phyloP scores from a whole-genome alignment of 2,797 vertebrate genomes.

The Zalophus californianus region DNA sequence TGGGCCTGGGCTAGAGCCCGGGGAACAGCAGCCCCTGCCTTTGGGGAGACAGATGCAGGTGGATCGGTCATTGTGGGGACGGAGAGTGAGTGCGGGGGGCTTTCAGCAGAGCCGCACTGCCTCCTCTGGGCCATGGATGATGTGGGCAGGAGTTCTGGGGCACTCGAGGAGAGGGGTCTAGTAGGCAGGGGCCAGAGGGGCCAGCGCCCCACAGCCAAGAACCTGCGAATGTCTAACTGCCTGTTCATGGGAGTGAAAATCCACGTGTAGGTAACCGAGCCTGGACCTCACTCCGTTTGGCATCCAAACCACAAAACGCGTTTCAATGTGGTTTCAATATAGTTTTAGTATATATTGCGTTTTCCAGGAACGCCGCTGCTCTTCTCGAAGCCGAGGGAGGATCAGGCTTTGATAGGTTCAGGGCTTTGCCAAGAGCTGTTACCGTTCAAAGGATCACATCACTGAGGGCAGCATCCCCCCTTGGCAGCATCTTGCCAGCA shows the following conservation, averaged over 20 bases:
- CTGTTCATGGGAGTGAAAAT: neutral
- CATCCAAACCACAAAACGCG: neutral
- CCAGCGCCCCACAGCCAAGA: neutral
- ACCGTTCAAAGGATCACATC: neutral
- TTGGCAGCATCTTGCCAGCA: neutral
- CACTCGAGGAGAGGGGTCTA: neutral
- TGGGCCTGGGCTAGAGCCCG: neutral
- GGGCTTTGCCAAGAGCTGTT: conserved; percentile 49
- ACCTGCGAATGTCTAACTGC: fast-evolving
- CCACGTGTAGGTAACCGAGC: fast-evolving
- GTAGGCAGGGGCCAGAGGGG: fast-evolving
- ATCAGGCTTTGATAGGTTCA: neutral
- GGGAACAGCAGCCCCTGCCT: neutral
- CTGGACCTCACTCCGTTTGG: neutral
- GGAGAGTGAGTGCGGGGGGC: neutral
- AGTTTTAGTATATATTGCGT: neutral
- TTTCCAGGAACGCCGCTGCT: neutral
- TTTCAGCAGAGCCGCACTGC: neutral
- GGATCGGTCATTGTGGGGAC: neutral
- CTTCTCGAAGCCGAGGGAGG: neutral
- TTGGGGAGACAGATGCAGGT: neutral
- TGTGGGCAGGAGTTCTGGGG: fast-evolving
- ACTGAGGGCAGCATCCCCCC: neutral
- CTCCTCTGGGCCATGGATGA: fast-evolving
- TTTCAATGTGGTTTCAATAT: neutral